phyloP scores from a whole-genome alignment of 2,113 vertebrate genomes.

The Nyctibius bracteatus region DNA sequence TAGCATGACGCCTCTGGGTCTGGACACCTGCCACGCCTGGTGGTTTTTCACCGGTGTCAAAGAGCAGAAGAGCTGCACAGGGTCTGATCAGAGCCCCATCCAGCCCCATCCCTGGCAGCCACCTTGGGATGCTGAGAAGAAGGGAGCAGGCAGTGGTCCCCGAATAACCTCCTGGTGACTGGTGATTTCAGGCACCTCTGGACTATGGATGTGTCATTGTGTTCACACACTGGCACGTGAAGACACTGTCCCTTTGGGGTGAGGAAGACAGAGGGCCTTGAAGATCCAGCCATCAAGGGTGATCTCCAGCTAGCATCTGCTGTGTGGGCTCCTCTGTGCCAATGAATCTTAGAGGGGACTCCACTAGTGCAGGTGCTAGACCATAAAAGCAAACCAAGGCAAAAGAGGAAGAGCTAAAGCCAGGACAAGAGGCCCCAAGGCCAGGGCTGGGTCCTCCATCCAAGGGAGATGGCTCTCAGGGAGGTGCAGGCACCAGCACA shows the following conservation, averaged over 20 bases:
- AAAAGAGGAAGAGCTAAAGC: not conserved
- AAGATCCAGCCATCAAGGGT: not conserved
- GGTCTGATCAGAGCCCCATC: not conserved
- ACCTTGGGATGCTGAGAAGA: not conserved
- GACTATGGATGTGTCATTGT: not conserved
- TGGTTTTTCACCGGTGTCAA: not conserved
- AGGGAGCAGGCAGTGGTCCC: rapidly evolving
- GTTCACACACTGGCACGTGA: rapidly evolving
- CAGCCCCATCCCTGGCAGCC: not conserved
- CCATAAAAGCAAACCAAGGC: not conserved
- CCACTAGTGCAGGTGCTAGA: not conserved
- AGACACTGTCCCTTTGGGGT: not conserved
- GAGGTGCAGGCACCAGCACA: not conserved
- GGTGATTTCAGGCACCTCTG: not conserved
- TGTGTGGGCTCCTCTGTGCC: not conserved
- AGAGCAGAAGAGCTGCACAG: not conserved
- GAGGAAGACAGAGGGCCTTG: not conserved
- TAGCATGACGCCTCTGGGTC: rapidly evolving
- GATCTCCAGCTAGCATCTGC: not conserved
- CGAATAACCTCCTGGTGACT: not conserved
- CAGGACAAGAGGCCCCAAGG: not conserved
- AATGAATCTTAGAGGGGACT: rapidly evolving
- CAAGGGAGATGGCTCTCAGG: not conserved
- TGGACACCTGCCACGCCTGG: rapidly evolving
- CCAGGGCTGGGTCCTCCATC: not conserved